Base-by-base conservation (phyloP, 2,113 vertebrate species). In the Porphyrio hochstetteri region DNA sequence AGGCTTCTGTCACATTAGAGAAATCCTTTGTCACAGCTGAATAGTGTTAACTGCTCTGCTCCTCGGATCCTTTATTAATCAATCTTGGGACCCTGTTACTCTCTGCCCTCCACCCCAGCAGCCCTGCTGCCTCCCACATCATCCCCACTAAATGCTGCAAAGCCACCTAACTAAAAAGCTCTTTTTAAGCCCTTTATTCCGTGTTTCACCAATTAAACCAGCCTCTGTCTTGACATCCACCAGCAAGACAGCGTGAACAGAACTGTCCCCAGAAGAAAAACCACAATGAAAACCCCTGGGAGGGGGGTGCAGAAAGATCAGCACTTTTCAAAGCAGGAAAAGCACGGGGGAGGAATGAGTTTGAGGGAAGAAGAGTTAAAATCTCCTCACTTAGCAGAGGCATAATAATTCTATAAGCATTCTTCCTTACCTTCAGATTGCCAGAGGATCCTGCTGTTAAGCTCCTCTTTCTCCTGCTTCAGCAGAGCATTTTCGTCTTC, bases 391-490 rank as follows among this genome's bases (percentile, higher is more conserved):
- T 75, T 12, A 61, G 33, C 1, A 7, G 33, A 53, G 35, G 16
- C 4, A 50, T 64, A 16, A 55, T 0, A 0, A 53, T 16, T 24
- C 23, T 11, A 17, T 1, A 35, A 10, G 20, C 20, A 11, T 17
- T 64, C 44, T 56, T 24, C 10, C 97, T 97, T 90, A 99, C 99
- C 99, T 98, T 97, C 96, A 2, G 98, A 95, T 5, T 97, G 97
- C 83, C 95, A 81, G 23, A 98, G 96, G 74, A 99, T 98, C 68
- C 82, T 98, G 64, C 88, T 98, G 97, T 99, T 99, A 52, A 99
- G 97, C 52, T 98, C 98, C 38, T 99, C 99, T 91, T 99, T 99
- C 84, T 99, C 98, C 40, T 97, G 97, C 97, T 99, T 99, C 95
- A 99, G 96, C 69, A 99, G 88, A 4, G 96, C 24, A 4, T 99